Percentiles rank a stretch among this genome's conserved stretches.
phyloP scores from a whole-genome alignment of 2,888 invertebrate genomes.

The Cheilosia variabilis region DNA sequence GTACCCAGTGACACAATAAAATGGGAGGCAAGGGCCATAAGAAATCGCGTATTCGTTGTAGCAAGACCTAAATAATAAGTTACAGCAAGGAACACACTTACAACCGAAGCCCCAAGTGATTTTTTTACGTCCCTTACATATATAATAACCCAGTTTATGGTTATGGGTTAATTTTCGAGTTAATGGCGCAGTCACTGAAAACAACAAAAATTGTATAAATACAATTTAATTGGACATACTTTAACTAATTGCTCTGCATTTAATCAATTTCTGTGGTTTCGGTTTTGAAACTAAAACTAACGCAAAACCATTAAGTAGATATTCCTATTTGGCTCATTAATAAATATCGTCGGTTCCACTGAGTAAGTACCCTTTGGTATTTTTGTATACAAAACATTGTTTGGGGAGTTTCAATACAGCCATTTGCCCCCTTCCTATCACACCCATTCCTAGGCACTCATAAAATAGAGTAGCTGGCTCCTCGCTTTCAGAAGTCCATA shows the following conservation, averaged over 20 bases:
- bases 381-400: too few relatives aligned
- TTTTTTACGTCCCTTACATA: constrained; percentile 24
- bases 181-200: constrained; percentile 2
- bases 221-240: constrained; percentile 27
- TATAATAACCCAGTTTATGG: constrained; percentile 34
- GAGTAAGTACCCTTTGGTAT: too few relatives aligned
- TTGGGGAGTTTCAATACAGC: too few relatives aligned
- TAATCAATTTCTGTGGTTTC: not conserved
- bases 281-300: not conserved
- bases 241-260: constrained; percentile 37
- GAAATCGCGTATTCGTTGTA: constrained; percentile 2
- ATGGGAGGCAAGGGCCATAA: constrained; percentile 11
- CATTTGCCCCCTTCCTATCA: too few relatives aligned
- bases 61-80: constrained; percentile 2
- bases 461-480: too few relatives aligned
- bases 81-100: not conserved
- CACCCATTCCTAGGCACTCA: too few relatives aligned
- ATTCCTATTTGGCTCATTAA: too few relatives aligned
- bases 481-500: too few relatives aligned
- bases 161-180: constrained; percentile 48
- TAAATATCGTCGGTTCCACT: too few relatives aligned
- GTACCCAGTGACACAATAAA: constrained; percentile 42
- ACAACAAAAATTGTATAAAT: not conserved
- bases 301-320: too few relatives aligned
- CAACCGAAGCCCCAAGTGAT: not conserved